Percentiles rank a stretch among this genome's conserved stretches.
phyloP scores from a whole-genome alignment of 2,113 vertebrate species.

The Malurus elegans region DNA sequence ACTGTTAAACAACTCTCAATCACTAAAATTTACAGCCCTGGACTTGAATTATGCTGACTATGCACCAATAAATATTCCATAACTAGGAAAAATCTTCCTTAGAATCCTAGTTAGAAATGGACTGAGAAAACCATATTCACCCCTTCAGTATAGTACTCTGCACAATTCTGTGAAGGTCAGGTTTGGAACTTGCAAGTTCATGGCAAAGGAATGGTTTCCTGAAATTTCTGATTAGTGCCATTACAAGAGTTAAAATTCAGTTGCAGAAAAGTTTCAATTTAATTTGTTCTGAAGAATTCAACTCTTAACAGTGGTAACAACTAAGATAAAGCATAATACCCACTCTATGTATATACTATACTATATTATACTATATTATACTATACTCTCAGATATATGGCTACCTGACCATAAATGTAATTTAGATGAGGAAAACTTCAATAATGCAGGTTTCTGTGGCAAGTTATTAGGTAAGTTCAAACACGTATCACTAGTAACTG shows the following conservation, averaged over 20 bases:
- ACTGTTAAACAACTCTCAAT: not conserved
- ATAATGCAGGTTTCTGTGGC: not conserved
- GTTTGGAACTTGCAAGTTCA: not conserved
- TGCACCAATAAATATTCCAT: not conserved
- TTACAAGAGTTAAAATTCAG: not conserved
- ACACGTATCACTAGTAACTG: not conserved
- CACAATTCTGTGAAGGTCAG: not conserved
- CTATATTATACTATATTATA: too few species aligned
- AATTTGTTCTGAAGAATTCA: not conserved
- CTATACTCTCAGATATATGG: not conserved
- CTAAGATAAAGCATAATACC: not conserved
- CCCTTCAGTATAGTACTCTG: not conserved
- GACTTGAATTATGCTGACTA: not conserved
- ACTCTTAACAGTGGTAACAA: not conserved
- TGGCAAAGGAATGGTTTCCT: rapidly evolving
- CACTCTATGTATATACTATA: too few species aligned
- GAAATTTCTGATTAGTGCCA: not conserved
- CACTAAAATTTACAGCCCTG: not conserved
- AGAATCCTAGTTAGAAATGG: not conserved
- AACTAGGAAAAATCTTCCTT: not conserved
- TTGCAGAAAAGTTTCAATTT: not conserved
- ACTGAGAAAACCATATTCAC: not conserved
- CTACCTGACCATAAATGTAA: not conserved
- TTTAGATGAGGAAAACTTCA: not conserved
- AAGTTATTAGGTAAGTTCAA: not conserved